Base-by-base conservation (phyloP, 2,888 invertebrate genomes). In the Crossocerus cetratus region DNA sequence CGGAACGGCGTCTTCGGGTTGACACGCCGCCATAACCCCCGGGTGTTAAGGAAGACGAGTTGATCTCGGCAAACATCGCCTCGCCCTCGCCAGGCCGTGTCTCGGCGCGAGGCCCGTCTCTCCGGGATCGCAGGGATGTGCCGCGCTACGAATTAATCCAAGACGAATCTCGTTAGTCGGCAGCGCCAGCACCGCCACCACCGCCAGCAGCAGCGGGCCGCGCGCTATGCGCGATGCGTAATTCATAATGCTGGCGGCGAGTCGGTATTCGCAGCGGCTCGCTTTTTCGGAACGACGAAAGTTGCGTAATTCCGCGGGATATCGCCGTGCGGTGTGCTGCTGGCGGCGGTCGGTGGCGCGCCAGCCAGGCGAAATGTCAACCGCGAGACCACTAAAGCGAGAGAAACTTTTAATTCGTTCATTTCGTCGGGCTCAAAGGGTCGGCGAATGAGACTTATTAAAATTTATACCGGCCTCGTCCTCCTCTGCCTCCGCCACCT, bases 381-480 rank as follows among this genome's bases (percentile, higher is more conserved):
- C 89, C 88, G 87, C 86, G 89, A 89, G 88, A 88, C 87, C 83
- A 83, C 82, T 83, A 83, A 83, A 83, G 67, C 83, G 81, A 65
- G 86, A 85, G 81, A 88, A 90, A 90, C 89, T 90, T 90, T 90
- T 90, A 90, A 90, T 89, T 89, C 86, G 88, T 88, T 90, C 88
- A 89, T 89, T 89, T 88, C 86, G 80, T 78, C 74, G 80, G 84
- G 84, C 86, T 88, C 88, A 87, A 90, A 89, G 90, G 90, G 90
- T 88, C 86, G 81, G 76, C 79, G 84, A 83, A 83, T 86, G 84
- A 80, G 87, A 84, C 87, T 89, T 88, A 89, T 90, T 90, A 90
- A 90, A 90, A 90, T 90, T 88, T 89, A 90, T 87, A 84, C 84
- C 74, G 82, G 77, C 78, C 78, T 74, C 70, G 75, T 70, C 64